These are phyloP conservation scores for Elgaria multicarinata DNA, from an alignment of 2,113 vertebrate species.

Conservation along the genomic window DNA sequence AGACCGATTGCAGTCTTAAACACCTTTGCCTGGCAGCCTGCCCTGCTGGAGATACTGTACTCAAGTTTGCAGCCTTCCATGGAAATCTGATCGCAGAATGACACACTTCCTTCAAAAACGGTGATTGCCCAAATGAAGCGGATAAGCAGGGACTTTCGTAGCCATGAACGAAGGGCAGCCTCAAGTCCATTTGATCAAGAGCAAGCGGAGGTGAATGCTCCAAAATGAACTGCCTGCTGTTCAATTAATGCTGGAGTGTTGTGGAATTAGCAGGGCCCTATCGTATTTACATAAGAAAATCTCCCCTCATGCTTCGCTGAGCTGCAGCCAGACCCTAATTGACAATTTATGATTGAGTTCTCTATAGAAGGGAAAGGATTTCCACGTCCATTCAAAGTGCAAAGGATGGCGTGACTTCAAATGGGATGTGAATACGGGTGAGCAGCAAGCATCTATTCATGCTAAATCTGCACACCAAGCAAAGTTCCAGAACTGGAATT, in stretches of 20 bases:
- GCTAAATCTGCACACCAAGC: slow-evolving; percentile 18
- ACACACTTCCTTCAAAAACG: slow-evolving; percentile 24
- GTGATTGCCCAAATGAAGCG: slow-evolving; percentile 25
- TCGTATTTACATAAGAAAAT: slow-evolving; percentile 67
- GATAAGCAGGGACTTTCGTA: slow-evolving; percentile 28
- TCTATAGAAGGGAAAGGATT: slow-evolving; percentile 40
- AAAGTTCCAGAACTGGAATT: slow-evolving; percentile 40
- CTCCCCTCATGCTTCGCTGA: slow-evolving; percentile 51
- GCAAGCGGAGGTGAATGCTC: slow-evolving; percentile 29
- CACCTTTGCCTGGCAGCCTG: background rate
- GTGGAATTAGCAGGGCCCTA: slow-evolving; percentile 43
- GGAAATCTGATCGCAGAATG: slow-evolving; percentile 16
- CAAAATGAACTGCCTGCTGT: slow-evolving; percentile 29
- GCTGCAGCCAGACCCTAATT: slow-evolving; percentile 45
- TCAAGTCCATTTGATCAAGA: slow-evolving; percentile 45
- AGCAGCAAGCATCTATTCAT: slow-evolving; percentile 34
- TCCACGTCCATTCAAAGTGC: slow-evolving; percentile 39
- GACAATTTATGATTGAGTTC: slow-evolving; percentile 66
- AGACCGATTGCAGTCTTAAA: background rate
- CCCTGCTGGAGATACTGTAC: background rate
- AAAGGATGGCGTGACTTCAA: background rate
- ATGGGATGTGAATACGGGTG: slow-evolving; percentile 17
- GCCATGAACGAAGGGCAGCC: slow-evolving; percentile 9
- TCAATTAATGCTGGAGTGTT: slow-evolving; percentile 51
- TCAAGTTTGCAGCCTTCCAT: background rate